Percentiles rank a stretch among this genome's conserved stretches.
These are phyloP conservation scores for Tokudaia muenninki DNA, from an alignment of 2,797 vertebrate species.

Conservation along the genomic window DNA sequence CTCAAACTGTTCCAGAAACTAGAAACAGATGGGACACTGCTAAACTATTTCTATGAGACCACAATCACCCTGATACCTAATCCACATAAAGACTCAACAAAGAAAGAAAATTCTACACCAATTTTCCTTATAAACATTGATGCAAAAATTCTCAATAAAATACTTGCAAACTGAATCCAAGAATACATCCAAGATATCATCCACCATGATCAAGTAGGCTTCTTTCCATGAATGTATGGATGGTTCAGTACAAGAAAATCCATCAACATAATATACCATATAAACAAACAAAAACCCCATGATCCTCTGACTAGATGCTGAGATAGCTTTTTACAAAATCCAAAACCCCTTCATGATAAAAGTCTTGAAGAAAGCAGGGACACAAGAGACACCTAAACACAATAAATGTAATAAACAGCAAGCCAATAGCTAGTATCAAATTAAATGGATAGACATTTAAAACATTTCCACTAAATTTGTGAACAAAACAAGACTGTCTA, in stretches of 20 bases:
- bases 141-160: too few relatives aligned
- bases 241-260: not conserved
- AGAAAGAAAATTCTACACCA: too few relatives aligned
- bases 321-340: not conserved
- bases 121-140: too few relatives aligned
- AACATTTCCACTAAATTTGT: too few relatives aligned
- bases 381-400: not conserved
- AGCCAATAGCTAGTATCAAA: not conserved
- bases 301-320: not conserved
- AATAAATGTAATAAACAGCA: not conserved
- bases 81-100: too few relatives aligned
- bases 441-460: not conserved
- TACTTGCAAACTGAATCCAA: too few relatives aligned
- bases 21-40: too few relatives aligned
- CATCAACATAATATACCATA: not conserved
- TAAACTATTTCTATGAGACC: too few relatives aligned
- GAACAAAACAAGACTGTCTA: not conserved
- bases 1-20: too few relatives aligned
- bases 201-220: not conserved
- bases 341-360: too few relatives aligned
- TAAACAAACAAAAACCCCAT: not conserved
- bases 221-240: not conserved
- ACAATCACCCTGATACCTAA: too few relatives aligned
- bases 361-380: not conserved
- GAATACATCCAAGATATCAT: too few relatives aligned